Base-by-base conservation (phyloP, 1,140 invertebrate genomes). In the Drosophila azteca region DNA sequence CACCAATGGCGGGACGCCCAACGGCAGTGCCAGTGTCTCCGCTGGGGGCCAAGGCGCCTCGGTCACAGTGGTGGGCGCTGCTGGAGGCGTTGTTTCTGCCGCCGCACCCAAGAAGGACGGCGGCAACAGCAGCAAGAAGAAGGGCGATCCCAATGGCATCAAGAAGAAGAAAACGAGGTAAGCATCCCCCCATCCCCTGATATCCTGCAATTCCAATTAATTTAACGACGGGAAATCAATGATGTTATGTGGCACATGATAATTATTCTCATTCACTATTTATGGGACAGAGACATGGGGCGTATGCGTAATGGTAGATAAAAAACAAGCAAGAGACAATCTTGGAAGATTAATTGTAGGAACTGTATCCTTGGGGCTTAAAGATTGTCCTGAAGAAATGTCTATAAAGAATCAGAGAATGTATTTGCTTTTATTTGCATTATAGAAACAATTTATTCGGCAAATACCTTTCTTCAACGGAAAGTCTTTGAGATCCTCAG, bases 151-250 rank as follows among this genome's bases (percentile, higher is more conserved):
- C 77, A 97, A 96, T 89, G 95, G 96, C 26, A 96, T 97, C 3
- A 98, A 98, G 87, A 98, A 98, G 92, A 98, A 98, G 92, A 98
- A 98, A 93, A 98, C 97, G 22, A 96, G 97, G 97, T 97, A 92
- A 91, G 91, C 73, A 17, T 13, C 35, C 35, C 35, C 9, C 9
- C 35, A 39, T 39, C 35, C 35, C 3, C 9, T 35, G 31, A 5
- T 13, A 39, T 39, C 35, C 35, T 39, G 35, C 29, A 43, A 41
- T 44, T 58, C 15, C 50, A 82, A 90, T 90, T 85, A 81, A 55
- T 77, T 90, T 85, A 80, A 90, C 81, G 80, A 85, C 80, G 85
- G 85, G 80, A 90, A 90, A 90, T 87, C 88, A 77, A 90, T 83
- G 75, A 71, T 65, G 71, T 90, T 88, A 90, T 90, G 53, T 73